These are phyloP conservation scores for Ornithorhynchus anatinus DNA, from an alignment of 2,113 vertebrate species.

Conservation along the genomic window DNA sequence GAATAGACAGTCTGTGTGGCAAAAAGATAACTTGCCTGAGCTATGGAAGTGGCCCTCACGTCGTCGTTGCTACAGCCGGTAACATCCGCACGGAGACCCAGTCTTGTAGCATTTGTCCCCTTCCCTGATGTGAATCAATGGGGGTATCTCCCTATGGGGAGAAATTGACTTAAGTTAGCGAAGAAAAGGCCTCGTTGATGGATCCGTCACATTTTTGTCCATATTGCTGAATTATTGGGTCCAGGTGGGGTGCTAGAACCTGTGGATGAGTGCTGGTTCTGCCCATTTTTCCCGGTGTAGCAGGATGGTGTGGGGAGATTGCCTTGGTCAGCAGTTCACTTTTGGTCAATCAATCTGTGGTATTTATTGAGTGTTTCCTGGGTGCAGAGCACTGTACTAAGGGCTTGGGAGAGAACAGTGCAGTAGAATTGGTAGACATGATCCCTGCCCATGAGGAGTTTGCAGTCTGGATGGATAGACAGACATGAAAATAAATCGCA, in stretches of 20 bases:
- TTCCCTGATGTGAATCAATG: not conserved
- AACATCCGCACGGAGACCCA: not conserved
- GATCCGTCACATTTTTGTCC: not conserved
- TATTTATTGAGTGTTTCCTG: too few relatives aligned
- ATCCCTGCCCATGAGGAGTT: too few relatives aligned
- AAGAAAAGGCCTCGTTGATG: not conserved
- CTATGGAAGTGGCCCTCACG: conserved; percentile 96
- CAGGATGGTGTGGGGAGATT: too few relatives aligned
- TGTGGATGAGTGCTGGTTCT: not conserved
- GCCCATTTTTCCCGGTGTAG: too few relatives aligned
- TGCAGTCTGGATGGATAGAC: too few relatives aligned
- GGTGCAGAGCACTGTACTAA: too few relatives aligned
- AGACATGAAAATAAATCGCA: too few relatives aligned
- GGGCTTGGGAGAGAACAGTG: too few relatives aligned
- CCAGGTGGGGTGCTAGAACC: too few relatives aligned
- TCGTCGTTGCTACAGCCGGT: conserved; percentile 93
- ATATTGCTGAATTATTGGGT: not conserved
- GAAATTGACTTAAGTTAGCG: not conserved
- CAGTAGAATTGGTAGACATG: too few relatives aligned
- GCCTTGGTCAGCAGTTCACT: too few relatives aligned
- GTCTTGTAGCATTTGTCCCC: not conserved
- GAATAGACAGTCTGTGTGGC: conserved; percentile 86
- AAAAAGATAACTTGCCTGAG: conserved; percentile 94
- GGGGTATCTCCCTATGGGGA: not conserved
- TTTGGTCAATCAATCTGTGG: too few relatives aligned